Base-by-base conservation (phyloP, 2,888 invertebrate genomes). In the Harmothoe impar region DNA sequence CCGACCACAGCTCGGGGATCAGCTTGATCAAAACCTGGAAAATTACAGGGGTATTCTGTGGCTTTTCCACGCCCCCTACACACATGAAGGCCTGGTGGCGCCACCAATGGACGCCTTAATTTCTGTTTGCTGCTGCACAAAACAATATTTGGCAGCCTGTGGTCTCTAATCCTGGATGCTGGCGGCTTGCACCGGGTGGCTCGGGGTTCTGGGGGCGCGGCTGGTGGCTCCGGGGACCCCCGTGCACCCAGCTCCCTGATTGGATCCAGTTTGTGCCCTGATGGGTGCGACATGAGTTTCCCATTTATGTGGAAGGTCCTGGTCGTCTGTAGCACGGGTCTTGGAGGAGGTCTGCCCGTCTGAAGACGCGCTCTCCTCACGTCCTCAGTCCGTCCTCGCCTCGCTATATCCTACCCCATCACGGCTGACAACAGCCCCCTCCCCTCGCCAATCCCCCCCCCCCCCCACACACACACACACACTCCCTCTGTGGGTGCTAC, bases 251-350 rank as follows among this genome's bases (percentile, higher is more conserved):
- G 43, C 43, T 7, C 43, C 5, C 10, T 43, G 43, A 43, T 43
- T 43, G 43, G 43, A 62, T n/a, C 5, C 62, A 29, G 72, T 72
- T 72, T 72, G 72, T 72, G 29, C 29, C 72, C 17, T 72, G 29
- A 72, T 72, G 31, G 72, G 25, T 72, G 72, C 29, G 29, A 72
- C 72, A 72, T 25, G 72, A 25, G 15, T 72, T 29, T 29, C 72
- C 72, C 72, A 72, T 72, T 72, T 72, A 72, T 17, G 7, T n/a
- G 15, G 68, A 68, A 68, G n/a, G 68, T n/a, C 17, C n/a, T n/a
- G 20, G 68, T 68, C n/a, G 17, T n/a, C 5, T 68, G 68, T 68
- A 23, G n/a, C n/a, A n/a, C 68, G 31, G 7, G 31, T 29, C 72
- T 15, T 72, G 72, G 72, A 72, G 25, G 20, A 25, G 29, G 72